Percentiles rank a stretch among this genome's conserved stretches.
Conservation (phyloP, 2,113 vertebrate species). For the Procapra przewalskii region DNA sequence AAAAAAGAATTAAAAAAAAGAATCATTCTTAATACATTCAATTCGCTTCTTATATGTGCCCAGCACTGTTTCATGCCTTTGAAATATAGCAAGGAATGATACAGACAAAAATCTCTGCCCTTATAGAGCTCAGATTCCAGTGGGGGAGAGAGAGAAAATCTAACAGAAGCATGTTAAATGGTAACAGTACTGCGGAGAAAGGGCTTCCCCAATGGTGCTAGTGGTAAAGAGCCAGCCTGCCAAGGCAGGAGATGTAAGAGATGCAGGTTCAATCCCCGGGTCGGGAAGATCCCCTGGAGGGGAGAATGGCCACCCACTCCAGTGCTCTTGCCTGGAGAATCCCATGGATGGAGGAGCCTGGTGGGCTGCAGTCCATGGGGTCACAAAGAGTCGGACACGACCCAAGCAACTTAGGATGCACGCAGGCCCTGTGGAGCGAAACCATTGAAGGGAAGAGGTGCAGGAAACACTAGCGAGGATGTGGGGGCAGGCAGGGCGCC, state of each 20-base stretch:
- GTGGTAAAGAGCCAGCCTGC: background rate
- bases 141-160: background rate
- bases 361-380: background rate
- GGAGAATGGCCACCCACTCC: background rate
- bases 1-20: background rate
- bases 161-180: background rate
- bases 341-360: background rate
- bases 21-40: background rate
- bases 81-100: background rate
- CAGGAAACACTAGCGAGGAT: background rate
- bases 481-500: fast-evolving
- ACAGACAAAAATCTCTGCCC: background rate
- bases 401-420: background rate
- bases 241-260: background rate
- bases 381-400: background rate
- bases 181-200: background rate
- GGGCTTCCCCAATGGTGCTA: background rate
- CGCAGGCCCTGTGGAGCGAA: background rate
- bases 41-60: background rate
- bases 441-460: background rate
- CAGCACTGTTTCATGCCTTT: background rate
- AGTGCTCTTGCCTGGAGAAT: background rate
- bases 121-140: background rate
- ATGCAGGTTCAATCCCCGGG: background rate
- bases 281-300: background rate